These are phyloP conservation scores for Acleris literana DNA, from an alignment of 2,888 invertebrate species.

Conservation along the genomic window DNA sequence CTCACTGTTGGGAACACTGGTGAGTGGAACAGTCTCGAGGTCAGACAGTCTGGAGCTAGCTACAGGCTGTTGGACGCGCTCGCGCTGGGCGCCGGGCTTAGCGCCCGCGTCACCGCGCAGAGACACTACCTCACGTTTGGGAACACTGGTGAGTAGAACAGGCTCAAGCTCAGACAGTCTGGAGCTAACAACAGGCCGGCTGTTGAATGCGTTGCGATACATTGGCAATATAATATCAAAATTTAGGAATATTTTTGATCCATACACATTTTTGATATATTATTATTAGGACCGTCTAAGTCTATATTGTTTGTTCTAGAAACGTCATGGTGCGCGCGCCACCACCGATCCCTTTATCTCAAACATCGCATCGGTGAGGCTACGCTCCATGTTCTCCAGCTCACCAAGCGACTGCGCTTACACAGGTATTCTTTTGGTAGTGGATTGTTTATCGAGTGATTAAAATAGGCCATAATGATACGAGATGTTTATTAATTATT, in stretches of 20 bases:
- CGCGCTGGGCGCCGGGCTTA: too few species aligned
- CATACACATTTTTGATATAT: too few species aligned
- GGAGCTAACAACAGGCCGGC: too few species aligned
- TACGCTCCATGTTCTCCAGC: neutral
- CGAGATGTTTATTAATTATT: too few species aligned
- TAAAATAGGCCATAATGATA: too few species aligned
- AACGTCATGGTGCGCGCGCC: slow-evolving; percentile 42
- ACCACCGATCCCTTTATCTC: slow-evolving; percentile 37
- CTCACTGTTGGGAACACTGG: slow-evolving; percentile 51
- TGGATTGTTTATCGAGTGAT: too few species aligned
- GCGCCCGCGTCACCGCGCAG: slow-evolving; percentile 49
- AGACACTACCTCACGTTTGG: slow-evolving; percentile 57
- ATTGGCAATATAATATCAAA: neutral
- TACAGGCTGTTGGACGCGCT: too few species aligned
- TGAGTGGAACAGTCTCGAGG: slow-evolving; percentile 40
- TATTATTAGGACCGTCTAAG: too few species aligned
- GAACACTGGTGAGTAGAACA: slow-evolving; percentile 50
- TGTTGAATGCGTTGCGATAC: slow-evolving; percentile 41
- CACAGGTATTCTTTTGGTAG: neutral
- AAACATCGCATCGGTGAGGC: slow-evolving; percentile 15
- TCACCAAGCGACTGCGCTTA: neutral
- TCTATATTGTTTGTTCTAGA: slow-evolving; percentile 14
- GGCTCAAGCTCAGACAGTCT: neutral
- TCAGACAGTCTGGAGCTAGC: neutral
- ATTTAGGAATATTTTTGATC: too few species aligned